A percentile compares a stretch with the other conserved stretches of the same genome.
These are phyloP conservation scores for Andrena haemorrhoa DNA, from an alignment of 2,888 invertebrate species.

Conservation along the genomic window DNA sequence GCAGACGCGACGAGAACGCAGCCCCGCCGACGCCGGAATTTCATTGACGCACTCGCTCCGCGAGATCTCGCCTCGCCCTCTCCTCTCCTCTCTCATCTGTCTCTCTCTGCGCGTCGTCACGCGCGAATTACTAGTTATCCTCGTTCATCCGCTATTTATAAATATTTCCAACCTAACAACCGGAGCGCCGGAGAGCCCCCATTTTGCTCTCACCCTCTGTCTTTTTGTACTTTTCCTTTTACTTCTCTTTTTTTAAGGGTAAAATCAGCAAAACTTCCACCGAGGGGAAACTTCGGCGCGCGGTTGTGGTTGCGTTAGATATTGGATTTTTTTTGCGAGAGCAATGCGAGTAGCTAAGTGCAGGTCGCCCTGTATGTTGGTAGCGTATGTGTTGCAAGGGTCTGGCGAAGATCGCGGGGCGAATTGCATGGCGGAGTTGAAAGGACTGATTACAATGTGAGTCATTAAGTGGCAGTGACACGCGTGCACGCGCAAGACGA, in stretches of 20 bases:
- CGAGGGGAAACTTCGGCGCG: no score
- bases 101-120: slow-evolving; percentile 21
- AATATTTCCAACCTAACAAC: slow-evolving; percentile 37
- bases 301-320: no score
- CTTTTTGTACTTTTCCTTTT: not conserved
- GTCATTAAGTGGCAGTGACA: slow-evolving; percentile 27
- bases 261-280: no score
- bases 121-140: slow-evolving; percentile 11
- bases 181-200: not conserved
- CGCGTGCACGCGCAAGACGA: not conserved
- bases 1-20: slow-evolving; percentile 33
- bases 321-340: no score
- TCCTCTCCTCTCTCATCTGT: not conserved
- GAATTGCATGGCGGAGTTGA: not conserved
- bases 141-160: slow-evolving; percentile 43
- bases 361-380: no score
- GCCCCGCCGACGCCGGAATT: slow-evolving; percentile 44
- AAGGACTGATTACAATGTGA: slow-evolving; percentile 24
- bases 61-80: slow-evolving; percentile 20
- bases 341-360: no score
- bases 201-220: not conserved
- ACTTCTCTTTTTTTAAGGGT: no score
- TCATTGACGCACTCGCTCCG: slow-evolving; percentile 53
- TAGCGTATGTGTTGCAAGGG: no score
- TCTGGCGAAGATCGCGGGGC: no score